A percentile compares a stretch with the other conserved stretches of the same genome.
These are phyloP conservation scores for Clytia hemisphaerica DNA, from an alignment of 30 jellyfish, hydroid and myxozoan species.

Conservation along the genomic window DNA sequence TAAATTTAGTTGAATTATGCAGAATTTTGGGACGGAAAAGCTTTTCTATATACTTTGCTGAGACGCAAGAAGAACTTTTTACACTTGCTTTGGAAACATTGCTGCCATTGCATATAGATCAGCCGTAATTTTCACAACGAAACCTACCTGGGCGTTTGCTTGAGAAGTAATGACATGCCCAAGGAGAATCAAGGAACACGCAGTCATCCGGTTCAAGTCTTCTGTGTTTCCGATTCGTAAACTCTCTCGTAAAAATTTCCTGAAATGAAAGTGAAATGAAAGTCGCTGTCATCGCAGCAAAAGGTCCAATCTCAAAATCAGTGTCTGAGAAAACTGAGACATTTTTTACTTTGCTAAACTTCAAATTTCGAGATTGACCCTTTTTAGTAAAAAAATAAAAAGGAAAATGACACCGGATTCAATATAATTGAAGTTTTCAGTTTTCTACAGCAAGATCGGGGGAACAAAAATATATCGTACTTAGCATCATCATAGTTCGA, in stretches of 20 bases:
- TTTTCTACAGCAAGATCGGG: too few relatives aligned
- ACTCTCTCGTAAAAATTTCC: conserved; percentile 70
- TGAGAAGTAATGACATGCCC: conserved; percentile 69
- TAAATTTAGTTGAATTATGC: too few relatives aligned
- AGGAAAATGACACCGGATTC: too few relatives aligned
- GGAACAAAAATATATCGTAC: too few relatives aligned
- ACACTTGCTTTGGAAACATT: too few relatives aligned
- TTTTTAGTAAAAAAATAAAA: not conserved
- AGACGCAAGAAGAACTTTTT: too few relatives aligned
- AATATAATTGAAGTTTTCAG: not conserved
- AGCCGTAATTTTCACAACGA: too few relatives aligned
- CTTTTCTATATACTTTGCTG: too few relatives aligned
- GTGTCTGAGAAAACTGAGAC: not conserved
- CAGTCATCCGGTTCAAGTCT: conserved; percentile 75
- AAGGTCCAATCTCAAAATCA: not conserved
- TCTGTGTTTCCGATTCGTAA: conserved; percentile 74
- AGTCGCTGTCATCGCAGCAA: too few relatives aligned
- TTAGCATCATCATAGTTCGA: conserved; percentile 69
- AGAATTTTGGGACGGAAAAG: too few relatives aligned
- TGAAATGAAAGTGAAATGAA: not conserved
- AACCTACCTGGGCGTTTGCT: conserved; percentile 61
- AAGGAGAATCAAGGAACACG: conserved; percentile 78
- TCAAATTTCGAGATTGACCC: not conserved
- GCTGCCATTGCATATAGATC: too few relatives aligned
- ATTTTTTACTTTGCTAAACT: not conserved